Evolutionary conservation across 2,888 invertebrate genomes (phyloP).

Genomic region (Emmelina monodactyla): DNA sequence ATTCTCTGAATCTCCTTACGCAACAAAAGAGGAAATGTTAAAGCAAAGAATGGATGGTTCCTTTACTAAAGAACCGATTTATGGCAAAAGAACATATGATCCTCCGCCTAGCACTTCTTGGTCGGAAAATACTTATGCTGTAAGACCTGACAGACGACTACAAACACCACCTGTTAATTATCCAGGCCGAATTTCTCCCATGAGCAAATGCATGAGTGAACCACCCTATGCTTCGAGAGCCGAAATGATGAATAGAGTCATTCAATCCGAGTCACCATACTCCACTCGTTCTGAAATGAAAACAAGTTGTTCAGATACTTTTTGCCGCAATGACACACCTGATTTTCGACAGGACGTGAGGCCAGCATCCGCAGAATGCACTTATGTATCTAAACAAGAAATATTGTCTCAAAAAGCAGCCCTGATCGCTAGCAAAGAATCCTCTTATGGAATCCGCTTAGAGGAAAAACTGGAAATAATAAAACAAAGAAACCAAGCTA

Average conservation of each 20-base stretch:
- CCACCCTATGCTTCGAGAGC: constrained; percentile 52
- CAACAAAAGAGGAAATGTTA: constrained; percentile 54
- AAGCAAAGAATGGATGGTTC: constrained; percentile 49
- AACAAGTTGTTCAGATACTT: constrained; percentile 52
- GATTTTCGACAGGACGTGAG: constrained; percentile 37
- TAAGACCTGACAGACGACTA: constrained; percentile 48
- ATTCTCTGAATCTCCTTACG: constrained; percentile 59
- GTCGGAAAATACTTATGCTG: constrained; percentile 46
- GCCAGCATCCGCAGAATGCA: constrained; percentile 54
- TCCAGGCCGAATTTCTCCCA: constrained; percentile 43
- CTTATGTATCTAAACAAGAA: constrained; percentile 60
- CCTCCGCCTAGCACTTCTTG: constrained; percentile 49
- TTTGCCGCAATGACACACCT: constrained; percentile 32
- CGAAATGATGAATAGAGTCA: constrained; percentile 50
- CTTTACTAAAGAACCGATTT: constrained; percentile 39
- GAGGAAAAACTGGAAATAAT: constrained; percentile 62
- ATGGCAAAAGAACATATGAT: constrained; percentile 53
- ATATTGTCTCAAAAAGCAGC: constrained; percentile 60
- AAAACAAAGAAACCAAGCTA: constrained; percentile 60
- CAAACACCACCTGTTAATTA: constrained; percentile 48
- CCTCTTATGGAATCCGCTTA: constrained; percentile 36
- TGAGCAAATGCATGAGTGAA: constrained; percentile 58
- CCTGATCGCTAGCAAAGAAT: constrained; percentile 50
- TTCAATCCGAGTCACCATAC: constrained; percentile 47
- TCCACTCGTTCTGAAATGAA: constrained; percentile 44